A percentile compares a stretch with the other conserved stretches of the same genome.
phyloP scores from a whole-genome alignment of 2,113 vertebrate species.

The Serinus canaria region DNA sequence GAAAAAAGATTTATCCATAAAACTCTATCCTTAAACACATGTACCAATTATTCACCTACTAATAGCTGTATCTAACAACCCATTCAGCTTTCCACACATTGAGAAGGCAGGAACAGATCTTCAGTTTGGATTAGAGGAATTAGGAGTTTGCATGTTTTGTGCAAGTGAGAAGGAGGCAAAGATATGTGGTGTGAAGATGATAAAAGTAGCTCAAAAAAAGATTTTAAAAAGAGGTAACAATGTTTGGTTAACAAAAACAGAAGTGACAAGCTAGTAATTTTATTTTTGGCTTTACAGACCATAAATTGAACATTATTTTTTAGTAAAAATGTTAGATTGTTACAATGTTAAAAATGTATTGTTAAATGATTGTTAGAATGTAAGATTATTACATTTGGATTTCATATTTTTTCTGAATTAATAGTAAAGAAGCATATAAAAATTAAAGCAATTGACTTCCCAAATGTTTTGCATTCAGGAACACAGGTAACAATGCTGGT shows the following conservation, averaged over 20 bases:
- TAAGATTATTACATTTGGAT: neutral
- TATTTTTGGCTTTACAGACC: neutral
- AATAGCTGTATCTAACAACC: neutral
- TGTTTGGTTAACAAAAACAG: neutral
- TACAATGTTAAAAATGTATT: too few relatives aligned
- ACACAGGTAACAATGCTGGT: accelerated
- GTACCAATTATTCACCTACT: neutral
- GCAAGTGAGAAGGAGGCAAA: neutral
- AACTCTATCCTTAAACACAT: neutral
- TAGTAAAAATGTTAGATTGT: neutral
- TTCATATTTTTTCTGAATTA: neutral
- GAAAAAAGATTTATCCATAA: neutral
- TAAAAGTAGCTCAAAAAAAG: neutral
- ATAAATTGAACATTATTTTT: neutral
- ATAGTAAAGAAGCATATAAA: neutral
- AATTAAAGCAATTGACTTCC: neutral
- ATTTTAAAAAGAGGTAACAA: neutral
- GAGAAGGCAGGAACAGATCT: neutral
- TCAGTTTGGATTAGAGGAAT: neutral
- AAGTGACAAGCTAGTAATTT: neutral
- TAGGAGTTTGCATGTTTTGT: neutral
- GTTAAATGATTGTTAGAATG: neutral
- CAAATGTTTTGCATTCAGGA: neutral
- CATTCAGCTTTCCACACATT: accelerated
- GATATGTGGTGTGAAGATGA: neutral